phyloP scores from a whole-genome alignment of 2,888 invertebrate species.

The Leuctra nigra region DNA sequence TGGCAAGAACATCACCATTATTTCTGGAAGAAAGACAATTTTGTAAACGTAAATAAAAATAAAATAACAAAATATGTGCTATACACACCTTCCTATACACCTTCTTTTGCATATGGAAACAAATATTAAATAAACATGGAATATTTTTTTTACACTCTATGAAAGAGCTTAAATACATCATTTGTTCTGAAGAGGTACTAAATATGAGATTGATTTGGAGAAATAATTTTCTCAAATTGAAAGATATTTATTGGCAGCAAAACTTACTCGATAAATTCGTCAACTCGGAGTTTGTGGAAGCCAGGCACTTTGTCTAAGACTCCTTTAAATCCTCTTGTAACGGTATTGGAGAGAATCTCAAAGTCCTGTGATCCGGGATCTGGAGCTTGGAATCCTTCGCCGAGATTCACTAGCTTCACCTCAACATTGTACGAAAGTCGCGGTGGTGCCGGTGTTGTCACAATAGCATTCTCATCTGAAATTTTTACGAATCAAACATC shows the following conservation, averaged over 20 bases:
- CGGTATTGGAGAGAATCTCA: constrained; percentile 58
- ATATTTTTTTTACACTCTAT: too few species aligned
- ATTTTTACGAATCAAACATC: too few species aligned
- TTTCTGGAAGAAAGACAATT: constrained; percentile 38
- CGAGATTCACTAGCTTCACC: constrained; percentile 67
- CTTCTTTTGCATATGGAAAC: too few species aligned
- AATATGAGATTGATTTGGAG: too few species aligned
- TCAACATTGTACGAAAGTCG: constrained; percentile 61
- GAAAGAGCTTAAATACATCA: too few species aligned
- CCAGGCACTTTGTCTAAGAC: constrained; percentile 59
- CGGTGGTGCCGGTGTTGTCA: constrained; percentile 54
- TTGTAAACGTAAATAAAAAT: neutral
- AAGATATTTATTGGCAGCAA: neutral
- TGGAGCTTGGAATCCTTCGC: constrained; percentile 69
- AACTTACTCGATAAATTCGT: constrained; percentile 56
- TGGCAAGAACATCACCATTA: constrained; percentile 64
- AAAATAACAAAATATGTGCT: too few species aligned
- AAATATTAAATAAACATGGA: too few species aligned
- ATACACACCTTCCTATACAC: too few species aligned
- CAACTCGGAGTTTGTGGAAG: constrained; percentile 61
- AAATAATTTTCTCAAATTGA: neutral
- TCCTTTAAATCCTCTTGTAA: constrained; percentile 57
- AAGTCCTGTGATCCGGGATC: constrained; percentile 65
- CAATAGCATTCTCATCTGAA: constrained; percentile 17
- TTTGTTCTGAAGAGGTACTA: too few species aligned